A percentile compares a stretch with the other conserved stretches of the same genome.
phyloP scores from a whole-genome alignment of 1,140 invertebrate genomes.

The Globodera rostochiensis region DNA sequence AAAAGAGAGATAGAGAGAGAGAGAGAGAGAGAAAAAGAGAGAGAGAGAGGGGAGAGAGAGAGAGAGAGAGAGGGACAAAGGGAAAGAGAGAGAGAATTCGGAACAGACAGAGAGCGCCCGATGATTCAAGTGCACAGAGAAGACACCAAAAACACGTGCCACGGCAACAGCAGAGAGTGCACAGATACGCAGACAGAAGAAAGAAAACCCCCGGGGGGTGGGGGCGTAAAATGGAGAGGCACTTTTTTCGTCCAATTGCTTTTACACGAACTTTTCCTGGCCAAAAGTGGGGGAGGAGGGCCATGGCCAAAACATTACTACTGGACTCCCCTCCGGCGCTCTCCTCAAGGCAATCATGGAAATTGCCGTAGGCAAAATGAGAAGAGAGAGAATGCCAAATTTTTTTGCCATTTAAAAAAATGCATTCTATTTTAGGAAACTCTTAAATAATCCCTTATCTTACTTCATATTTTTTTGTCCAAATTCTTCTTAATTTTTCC shows the following conservation, averaged over 20 bases:
- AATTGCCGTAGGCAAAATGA: too few relatives aligned
- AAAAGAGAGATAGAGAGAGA: neutral
- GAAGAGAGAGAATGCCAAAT: too few relatives aligned
- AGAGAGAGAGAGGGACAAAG: neutral
- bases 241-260: constrained; percentile 8
- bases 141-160: neutral
- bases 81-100: neutral
- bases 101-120: neutral
- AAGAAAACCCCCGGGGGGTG: too few relatives aligned
- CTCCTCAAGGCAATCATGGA: too few relatives aligned
- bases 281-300: neutral
- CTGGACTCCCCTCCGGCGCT: too few relatives aligned
- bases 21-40: too few relatives aligned
- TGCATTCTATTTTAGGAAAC: too few relatives aligned
- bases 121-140: neutral
- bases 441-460: too few relatives aligned
- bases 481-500: too few relatives aligned
- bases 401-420: too few relatives aligned
- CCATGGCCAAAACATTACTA: neutral
- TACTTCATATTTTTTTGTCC: too few relatives aligned
- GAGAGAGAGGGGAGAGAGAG: neutral
- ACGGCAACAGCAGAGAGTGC: neutral
- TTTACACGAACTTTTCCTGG: constrained; percentile 1
- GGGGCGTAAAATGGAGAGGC: neutral
- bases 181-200: neutral